Evolutionary conservation across 2,888 invertebrate species (phyloP), one percentile per base, ranked within the genome.

Genomic region (Poecilobothrus nobilitatus): DNA sequence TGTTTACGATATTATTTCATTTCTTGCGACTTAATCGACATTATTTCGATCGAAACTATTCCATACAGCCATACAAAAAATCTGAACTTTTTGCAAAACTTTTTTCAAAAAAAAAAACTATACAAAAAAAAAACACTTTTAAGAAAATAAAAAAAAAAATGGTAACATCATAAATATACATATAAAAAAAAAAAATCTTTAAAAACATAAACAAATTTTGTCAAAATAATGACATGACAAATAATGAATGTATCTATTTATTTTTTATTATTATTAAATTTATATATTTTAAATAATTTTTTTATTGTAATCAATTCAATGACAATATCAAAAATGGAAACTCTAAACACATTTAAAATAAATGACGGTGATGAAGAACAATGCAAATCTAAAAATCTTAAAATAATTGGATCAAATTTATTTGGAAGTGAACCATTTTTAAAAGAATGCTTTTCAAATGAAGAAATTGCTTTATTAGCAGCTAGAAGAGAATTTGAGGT

Each of bases 401-500:
- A 12, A 8, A 81, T 81, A 69, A 74, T 80, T 65, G 82, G 82
- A 9, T 78, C 80, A 41, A 81, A 80, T 75, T 75, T 82, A 2
- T 79, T 81, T 71, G 71, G 69, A n/a, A 73, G 70, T 3, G 73
- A 71, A 10, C 74, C 72, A 21, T 72, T 71, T 37, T 10, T n/a
- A 0, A 79, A 78, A 68, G 77, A 74, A 66, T 82, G 82, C 68
- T 81, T 81, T 44, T 76, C 79, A 2, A 64, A 71, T 0, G 80
- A 80, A 65, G 81, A 82, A 37, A 73, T 80, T 61, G 78, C 78
- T 0, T 66, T 80, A 2, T 70, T 82, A 41, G 72, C 76, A 10
- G 75, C 78, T 6, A 77, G 81, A n/a, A 74, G 71, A 66, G 78
- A 81, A 67, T 81, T 82, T 71, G 81, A 82, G 72, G 75, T 78